Percentiles rank a stretch among this genome's conserved stretches.
phyloP scores from a whole-genome alignment of 2,888 invertebrate genomes.

The Leptopterna dolabrata region DNA sequence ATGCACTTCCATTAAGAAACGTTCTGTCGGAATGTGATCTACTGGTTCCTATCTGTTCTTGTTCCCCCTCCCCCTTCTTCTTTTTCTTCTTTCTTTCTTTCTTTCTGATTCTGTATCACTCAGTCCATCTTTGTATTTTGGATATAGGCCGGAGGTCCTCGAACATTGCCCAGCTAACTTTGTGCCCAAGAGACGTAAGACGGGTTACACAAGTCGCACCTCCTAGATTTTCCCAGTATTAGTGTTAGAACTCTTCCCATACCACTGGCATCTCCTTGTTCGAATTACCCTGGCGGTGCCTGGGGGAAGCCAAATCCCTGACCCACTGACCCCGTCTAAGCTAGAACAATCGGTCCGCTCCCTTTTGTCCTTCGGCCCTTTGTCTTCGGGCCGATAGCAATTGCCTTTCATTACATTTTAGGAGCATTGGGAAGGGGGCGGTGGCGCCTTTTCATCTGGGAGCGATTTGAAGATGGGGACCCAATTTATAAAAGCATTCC shows the following conservation, averaged over 20 bases:
- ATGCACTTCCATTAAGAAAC: too few relatives aligned
- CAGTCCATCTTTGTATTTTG: too few relatives aligned
- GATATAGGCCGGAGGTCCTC: too few relatives aligned
- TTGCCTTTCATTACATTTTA: conserved; percentile 7
- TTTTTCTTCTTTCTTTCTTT: too few relatives aligned
- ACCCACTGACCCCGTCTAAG: conserved; percentile 39
- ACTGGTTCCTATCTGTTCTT: too few relatives aligned
- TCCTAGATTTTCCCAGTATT: not conserved
- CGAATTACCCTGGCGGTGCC: not conserved
- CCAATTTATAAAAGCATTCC: not conserved
- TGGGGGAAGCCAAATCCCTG: conserved; percentile 17
- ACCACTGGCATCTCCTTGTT: not conserved
- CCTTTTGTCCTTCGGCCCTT: not conserved
- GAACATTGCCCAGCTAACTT: too few relatives aligned
- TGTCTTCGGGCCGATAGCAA: not conserved
- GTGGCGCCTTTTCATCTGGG: not conserved
- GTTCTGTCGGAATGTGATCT: too few relatives aligned
- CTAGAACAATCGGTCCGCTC: conserved; percentile 6
- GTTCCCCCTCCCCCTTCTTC: too few relatives aligned
- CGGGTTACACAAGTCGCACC: not conserved
- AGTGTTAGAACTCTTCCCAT: not conserved
- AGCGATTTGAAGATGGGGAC: not conserved
- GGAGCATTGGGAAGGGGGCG: not conserved
- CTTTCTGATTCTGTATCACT: too few relatives aligned
- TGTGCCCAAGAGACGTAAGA: not conserved